phyloP scores from a whole-genome alignment of 2,888 invertebrate species.

The Epinotia demarniana region DNA sequence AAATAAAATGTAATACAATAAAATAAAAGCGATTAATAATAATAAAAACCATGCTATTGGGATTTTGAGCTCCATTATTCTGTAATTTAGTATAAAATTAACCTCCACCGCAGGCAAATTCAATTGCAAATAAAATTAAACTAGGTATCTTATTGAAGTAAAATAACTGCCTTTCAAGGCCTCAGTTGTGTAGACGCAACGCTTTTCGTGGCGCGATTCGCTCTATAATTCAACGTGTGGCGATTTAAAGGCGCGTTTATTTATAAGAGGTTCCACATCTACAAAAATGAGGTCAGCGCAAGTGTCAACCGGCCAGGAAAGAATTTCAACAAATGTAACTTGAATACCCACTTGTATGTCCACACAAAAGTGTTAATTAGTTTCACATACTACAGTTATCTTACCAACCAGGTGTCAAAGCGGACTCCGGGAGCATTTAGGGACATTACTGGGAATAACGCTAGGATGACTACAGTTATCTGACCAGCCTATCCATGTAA shows the following conservation, averaged over 20 bases:
- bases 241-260: too few species aligned
- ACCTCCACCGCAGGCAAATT: constrained; percentile 32
- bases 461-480: too few species aligned
- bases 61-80: constrained; percentile 41
- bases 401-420: too few species aligned
- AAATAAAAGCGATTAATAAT: not conserved
- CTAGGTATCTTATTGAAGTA: not conserved
- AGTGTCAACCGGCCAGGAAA: constrained; percentile 28
- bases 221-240: too few species aligned
- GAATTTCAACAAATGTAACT: not conserved
- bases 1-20: constrained; percentile 28
- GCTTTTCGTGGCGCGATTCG: too few species aligned
- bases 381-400: too few species aligned
- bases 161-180: not conserved
- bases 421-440: too few species aligned
- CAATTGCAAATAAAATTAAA: constrained; percentile 20
- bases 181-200: not conserved
- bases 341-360: not conserved
- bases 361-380: not conserved
- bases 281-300: not conserved
- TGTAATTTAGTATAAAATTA: constrained; percentile 28
- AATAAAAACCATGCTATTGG: constrained; percentile 30
- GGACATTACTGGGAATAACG: too few species aligned
- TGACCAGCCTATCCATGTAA: not conserved
- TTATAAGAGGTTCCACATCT: too few species aligned